These are phyloP conservation scores for Conger conger DNA, from an alignment of 2,113 vertebrate species.

Conservation along the genomic window DNA sequence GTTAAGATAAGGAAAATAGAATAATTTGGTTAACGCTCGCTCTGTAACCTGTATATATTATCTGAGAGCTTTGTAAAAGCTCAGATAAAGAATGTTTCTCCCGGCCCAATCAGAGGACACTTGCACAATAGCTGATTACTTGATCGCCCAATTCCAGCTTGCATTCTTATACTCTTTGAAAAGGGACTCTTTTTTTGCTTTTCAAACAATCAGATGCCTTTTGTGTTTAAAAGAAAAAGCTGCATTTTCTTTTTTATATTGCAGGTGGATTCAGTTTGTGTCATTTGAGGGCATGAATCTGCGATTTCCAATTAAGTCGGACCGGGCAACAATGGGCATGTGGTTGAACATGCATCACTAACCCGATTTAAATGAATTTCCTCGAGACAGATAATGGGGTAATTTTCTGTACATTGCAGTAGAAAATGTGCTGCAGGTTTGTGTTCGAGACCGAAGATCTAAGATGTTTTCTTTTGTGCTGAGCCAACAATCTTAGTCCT, in stretches of 20 bases:
- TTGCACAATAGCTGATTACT: neutral
- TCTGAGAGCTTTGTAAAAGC: neutral
- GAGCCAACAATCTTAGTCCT: neutral
- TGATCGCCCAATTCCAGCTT: neutral
- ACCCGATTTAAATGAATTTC: neutral
- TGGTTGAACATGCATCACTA: neutral
- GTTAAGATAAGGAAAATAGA: neutral
- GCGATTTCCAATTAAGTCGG: neutral
- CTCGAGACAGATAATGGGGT: neutral
- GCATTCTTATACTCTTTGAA: neutral
- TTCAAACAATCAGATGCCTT: neutral
- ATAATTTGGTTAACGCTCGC: neutral
- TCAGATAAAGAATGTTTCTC: neutral
- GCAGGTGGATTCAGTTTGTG: neutral
- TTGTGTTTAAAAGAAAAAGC: neutral
- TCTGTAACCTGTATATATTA: neutral
- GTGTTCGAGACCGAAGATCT: neutral
- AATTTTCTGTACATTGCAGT: neutral
- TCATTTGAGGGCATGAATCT: neutral
- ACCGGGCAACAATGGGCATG: neutral
- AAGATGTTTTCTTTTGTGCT: neutral
- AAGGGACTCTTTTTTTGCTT: neutral
- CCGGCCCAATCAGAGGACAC: neutral
- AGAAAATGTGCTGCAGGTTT: neutral
- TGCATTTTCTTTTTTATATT: neutral